Evolutionary conservation across 2,113 vertebrate species (phyloP), one percentile per base, ranked within the genome.

Genomic region (Rhinolophus sinicus): DNA sequence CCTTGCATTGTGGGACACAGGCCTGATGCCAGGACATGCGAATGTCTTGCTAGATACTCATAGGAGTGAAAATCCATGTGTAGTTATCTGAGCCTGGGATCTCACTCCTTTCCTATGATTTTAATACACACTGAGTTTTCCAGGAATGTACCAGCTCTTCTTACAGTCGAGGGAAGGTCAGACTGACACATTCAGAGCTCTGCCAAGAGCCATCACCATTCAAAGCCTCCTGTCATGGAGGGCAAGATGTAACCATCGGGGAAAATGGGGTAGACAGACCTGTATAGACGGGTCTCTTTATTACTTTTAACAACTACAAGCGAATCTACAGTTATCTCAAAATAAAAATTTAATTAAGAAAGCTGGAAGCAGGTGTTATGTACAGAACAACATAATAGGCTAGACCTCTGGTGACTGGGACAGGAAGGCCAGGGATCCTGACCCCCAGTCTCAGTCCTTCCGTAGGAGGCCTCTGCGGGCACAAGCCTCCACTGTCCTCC

Each of bases 181-280:
- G 75, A 18, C 44, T 7, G 80, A 50, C 78, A 7, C 12, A 14
- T 30, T 54, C 12, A 2, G 80, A 60, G 40, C n/a, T 54, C 85
- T 40, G 90, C 96, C 85, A 56, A 77, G 88, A 84, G 30, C 93
- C 81, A 92, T 88, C 72, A n/a, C 78, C 52, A 13, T 38, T 19
- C 70, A 56, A 62, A 33, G 69, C 60, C 5, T n/a, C 15, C 0
- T 0, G 0, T 52, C 88, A n/a, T 58, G 5, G 0, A 67, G 67
- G 77, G 21, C 24, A 44, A 60, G 73, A 16, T 40, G 24, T 24
- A 18, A 16, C 47, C 40, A 4, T 9, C 38, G 40, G 33, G 38
- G 21, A 9, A 87, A 56, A 82, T 5, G 26, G 72, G 15, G 9
- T 9, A 28, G n/a, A n/a, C 47, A 50, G 47, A 13, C 47, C 47